A percentile compares a stretch with the other conserved stretches of the same genome.
Evolutionary conservation across 1,140 invertebrate species (phyloP).

Genomic region (Ceratina australensis): DNA sequence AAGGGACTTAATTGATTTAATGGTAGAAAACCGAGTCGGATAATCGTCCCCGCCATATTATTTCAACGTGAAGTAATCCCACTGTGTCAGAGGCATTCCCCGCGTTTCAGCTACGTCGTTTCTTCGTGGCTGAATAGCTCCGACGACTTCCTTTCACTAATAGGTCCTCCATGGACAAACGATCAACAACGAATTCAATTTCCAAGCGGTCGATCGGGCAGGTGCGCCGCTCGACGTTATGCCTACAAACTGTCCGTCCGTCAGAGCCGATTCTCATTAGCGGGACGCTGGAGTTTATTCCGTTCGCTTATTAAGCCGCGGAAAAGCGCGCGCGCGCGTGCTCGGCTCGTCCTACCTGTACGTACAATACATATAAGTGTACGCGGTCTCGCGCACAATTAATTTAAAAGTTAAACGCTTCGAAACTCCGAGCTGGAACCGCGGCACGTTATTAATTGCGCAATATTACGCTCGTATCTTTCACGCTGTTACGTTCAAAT

Average conservation of each 20-base stretch:
- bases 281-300: conserved; percentile 38
- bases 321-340: conserved; percentile 15
- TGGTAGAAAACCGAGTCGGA: conserved; percentile 33
- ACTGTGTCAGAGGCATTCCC: conserved; percentile 21
- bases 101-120: conserved; percentile 22
- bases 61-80: conserved; percentile 36
- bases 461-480: conserved; percentile 35
- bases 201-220: conserved; percentile 48
- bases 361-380: not conserved
- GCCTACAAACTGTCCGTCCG: conserved; percentile 49
- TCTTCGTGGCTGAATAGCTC: conserved; percentile 19
- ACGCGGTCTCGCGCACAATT: conserved; percentile 20
- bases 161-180: conserved; percentile 43
- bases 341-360: not conserved
- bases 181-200: conserved; percentile 58
- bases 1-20: conserved; percentile 32
- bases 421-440: conserved; percentile 4
- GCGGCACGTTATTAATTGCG: conserved; percentile 38
- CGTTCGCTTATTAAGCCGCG: conserved; percentile 51
- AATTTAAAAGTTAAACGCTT: conserved; percentile 47
- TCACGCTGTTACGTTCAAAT: conserved; percentile 41
- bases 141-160: conserved; percentile 59
- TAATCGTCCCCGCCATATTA: conserved; percentile 35
- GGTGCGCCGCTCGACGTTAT: conserved; percentile 37
- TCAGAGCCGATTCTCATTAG: conserved; percentile 51